phyloP scores from a whole-genome alignment of 2,113 vertebrate species.

The Carassius auratus region DNA sequence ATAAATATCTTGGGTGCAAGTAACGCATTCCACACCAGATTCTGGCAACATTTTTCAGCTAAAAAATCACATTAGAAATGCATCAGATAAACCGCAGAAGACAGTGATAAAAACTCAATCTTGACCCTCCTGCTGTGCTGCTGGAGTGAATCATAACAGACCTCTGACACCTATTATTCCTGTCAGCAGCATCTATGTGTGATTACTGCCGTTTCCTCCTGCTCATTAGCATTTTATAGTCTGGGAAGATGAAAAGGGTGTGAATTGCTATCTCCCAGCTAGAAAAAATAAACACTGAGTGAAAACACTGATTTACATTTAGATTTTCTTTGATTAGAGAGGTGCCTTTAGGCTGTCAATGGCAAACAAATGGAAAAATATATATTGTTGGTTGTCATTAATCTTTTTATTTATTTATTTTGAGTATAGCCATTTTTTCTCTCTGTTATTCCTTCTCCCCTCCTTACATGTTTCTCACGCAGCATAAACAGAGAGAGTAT shows the following conservation, averaged over 20 bases:
- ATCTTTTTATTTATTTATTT: not conserved
- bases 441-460: not conserved
- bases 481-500: not conserved
- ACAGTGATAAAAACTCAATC: not conserved
- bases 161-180: slow-evolving; percentile 10
- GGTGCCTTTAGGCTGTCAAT: not conserved
- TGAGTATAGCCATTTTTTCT: not conserved
- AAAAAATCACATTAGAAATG: not conserved
- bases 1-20: not conserved
- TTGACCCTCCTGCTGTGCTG: not conserved
- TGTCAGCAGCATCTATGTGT: not conserved
- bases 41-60: not conserved
- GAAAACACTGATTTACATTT: slow-evolving; percentile 53
- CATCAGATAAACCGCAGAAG: not conserved
- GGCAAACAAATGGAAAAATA: not conserved
- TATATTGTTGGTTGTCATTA: not conserved
- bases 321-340: slow-evolving; percentile 44
- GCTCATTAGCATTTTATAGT: slow-evolving; percentile 51
- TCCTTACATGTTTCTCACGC: not conserved
- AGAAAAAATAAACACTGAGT: slow-evolving; percentile 15
- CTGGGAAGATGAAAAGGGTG: slow-evolving; percentile 10
- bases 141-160: not conserved
- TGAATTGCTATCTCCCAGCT: slow-evolving; percentile 23
- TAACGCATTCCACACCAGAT: not conserved
- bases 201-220: not conserved